A percentile compares a stretch with the other conserved stretches of the same genome.
phyloP scores from a whole-genome alignment of 2,797 vertebrate species.

The Falco cherrug region DNA sequence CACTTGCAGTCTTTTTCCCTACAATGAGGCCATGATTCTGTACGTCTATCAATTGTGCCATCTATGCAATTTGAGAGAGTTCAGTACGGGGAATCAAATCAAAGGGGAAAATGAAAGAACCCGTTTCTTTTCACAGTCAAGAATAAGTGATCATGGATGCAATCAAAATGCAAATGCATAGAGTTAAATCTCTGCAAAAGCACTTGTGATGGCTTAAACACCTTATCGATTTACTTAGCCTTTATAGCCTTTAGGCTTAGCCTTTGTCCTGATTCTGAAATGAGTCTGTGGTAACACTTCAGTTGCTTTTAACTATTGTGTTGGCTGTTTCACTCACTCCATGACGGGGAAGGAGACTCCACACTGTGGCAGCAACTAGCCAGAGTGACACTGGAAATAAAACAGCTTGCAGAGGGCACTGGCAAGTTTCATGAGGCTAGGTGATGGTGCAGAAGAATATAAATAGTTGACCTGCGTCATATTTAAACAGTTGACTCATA shows the following conservation, averaged over 20 bases:
- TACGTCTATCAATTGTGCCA: background rate
- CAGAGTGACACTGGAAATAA: background rate
- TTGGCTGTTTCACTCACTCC: background rate
- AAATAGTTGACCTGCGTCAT: background rate
- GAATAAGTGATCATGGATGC: constrained; percentile 50
- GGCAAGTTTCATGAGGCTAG: background rate
- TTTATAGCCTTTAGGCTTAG: constrained; percentile 40
- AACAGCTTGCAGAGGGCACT: background rate
- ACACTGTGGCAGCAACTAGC: background rate
- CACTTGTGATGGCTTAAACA: constrained; percentile 49
- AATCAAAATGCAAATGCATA: constrained; percentile 68
- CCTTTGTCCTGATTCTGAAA: constrained; percentile 23
- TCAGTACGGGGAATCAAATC: constrained; percentile 14
- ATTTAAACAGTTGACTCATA: background rate
- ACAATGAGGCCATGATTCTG: constrained; percentile 32
- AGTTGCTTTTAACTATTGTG: constrained; percentile 1
- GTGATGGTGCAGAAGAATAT: background rate
- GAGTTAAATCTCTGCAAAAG: constrained; percentile 32
- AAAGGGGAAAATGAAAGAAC: constrained; percentile 20
- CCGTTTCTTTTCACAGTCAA: constrained; percentile 12
- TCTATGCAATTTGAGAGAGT: constrained; percentile 18
- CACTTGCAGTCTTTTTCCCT: background rate
- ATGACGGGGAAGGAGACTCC: background rate
- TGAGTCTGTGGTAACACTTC: background rate
- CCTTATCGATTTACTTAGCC: constrained; percentile 8